Conservation (phyloP, 2,888 invertebrate genomes). For the Drosophila mulleri region DNA sequence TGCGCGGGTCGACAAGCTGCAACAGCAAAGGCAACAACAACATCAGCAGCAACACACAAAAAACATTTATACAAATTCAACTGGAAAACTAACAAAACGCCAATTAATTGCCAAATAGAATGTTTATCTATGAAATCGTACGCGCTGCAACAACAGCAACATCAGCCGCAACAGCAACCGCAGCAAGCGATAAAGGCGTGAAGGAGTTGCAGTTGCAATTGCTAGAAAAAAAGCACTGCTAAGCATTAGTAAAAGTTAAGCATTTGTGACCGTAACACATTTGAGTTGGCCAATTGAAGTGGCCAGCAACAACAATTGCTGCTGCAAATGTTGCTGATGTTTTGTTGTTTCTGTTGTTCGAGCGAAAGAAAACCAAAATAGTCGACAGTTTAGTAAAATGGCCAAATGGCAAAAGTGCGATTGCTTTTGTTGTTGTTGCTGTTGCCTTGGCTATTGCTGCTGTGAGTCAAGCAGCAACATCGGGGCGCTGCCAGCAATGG, state of each 20-base stretch:
- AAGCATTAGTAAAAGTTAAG: constrained; percentile 82
- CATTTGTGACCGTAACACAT: constrained; percentile 82
- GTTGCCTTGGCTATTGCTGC: constrained; percentile 23
- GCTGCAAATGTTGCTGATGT: constrained; percentile 45
- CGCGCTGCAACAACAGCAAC: constrained; percentile 43
- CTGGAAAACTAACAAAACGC: constrained; percentile 80
- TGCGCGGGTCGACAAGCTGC: constrained; percentile 61
- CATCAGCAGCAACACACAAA: constrained; percentile 33
- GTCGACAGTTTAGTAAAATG: constrained; percentile 55
- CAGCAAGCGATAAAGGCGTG: constrained; percentile 51
- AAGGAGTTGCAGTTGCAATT: constrained; percentile 42
- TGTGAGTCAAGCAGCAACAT: constrained; percentile 41
- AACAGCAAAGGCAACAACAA: constrained; percentile 50
- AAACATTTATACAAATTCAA: constrained; percentile 78
- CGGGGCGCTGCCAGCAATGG: constrained; percentile 62
- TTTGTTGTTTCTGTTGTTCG: constrained; percentile 22
- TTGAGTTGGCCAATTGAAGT: constrained; percentile 63
- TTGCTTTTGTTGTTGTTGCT: constrained; percentile 22
- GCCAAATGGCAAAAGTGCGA: constrained; percentile 51
- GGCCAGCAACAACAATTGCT: constrained; percentile 47
- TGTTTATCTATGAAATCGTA: constrained; percentile 82
- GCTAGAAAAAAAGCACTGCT: constrained; percentile 13
- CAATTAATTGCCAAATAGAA: constrained; percentile 84
- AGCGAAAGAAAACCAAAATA: constrained; percentile 54
- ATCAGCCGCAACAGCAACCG: constrained; percentile 35